These are phyloP conservation scores for Luperina testacea DNA, from an alignment of 2,888 invertebrate genomes.

Conservation along the genomic window DNA sequence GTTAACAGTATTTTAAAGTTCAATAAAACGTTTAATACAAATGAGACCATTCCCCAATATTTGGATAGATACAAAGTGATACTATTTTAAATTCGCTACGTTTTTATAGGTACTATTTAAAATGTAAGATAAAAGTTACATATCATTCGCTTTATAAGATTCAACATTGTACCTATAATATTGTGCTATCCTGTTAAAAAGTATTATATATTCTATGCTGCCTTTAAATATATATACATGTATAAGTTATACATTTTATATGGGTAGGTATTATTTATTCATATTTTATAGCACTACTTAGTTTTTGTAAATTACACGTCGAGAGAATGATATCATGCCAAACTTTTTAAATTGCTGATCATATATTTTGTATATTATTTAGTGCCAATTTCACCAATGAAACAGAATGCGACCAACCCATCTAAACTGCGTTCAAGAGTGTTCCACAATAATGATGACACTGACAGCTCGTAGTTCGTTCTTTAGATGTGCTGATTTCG, in stretches of 20 bases:
- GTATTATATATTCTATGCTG: constrained; percentile 78
- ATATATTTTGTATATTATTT: constrained; percentile 43
- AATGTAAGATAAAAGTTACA: constrained; percentile 86
- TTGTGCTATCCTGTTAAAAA: constrained; percentile 74
- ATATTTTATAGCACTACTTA: constrained; percentile 40
- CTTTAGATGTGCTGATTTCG: neutral
- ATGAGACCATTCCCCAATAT: constrained; percentile 74
- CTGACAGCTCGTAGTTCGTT: neutral
- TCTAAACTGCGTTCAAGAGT: neutral
- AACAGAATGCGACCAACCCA: neutral
- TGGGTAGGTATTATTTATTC: constrained; percentile 58
- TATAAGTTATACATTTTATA: constrained; percentile 60
- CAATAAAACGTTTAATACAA: constrained; percentile 57
- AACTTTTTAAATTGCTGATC: constrained; percentile 47
- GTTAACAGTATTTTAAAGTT: constrained; percentile 54
- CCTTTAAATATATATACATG: constrained; percentile 71
- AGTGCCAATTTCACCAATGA: neutral
- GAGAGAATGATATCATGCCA: constrained; percentile 34
- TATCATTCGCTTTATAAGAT: constrained; percentile 90
- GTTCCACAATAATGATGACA: neutral
- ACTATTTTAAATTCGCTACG: constrained; percentile 78
- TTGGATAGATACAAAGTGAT: constrained; percentile 78
- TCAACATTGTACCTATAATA: constrained; percentile 74
- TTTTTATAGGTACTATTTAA: constrained; percentile 76
- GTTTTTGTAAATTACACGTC: constrained; percentile 39